Conservation (phyloP, 2,797 vertebrate species). For the Manis pentadactyla region DNA sequence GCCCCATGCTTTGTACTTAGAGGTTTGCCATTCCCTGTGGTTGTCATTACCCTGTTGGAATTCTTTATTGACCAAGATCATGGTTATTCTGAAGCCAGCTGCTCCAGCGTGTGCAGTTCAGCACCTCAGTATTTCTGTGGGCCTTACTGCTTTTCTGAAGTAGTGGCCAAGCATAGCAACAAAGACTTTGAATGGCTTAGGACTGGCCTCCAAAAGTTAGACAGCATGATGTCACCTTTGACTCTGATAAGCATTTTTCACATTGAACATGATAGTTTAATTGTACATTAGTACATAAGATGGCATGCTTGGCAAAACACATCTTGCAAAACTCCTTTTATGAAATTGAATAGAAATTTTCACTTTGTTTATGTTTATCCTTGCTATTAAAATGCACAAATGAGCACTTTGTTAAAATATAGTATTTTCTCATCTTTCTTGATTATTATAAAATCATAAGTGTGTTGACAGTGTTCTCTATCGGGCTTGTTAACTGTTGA, state of each 20-base stretch:
- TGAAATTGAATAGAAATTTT: slow-evolving; percentile 14
- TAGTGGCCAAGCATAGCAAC: accelerated
- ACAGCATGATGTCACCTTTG: background rate
- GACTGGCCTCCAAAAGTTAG: accelerated
- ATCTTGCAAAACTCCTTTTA: background rate
- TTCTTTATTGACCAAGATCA: background rate
- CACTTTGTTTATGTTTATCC: slow-evolving; percentile 22
- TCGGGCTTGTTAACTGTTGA: background rate
- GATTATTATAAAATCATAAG: background rate
- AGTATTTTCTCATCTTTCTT: background rate
- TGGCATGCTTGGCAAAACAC: background rate
- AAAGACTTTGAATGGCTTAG: background rate
- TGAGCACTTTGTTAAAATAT: background rate
- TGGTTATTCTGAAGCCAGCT: background rate
- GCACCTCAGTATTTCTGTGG: background rate
- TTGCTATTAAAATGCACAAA: background rate
- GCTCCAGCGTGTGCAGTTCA: background rate
- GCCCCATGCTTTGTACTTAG: background rate
- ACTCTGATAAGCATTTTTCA: background rate
- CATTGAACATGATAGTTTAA: background rate
- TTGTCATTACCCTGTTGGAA: background rate
- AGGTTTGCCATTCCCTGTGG: background rate
- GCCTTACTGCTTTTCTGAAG: background rate
- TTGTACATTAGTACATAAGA: background rate
- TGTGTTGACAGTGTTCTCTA: background rate